Evolutionary conservation across 2,888 invertebrate genomes (phyloP), one percentile per base, ranked within the genome.

Genomic region (Eristalis intricaria): DNA sequence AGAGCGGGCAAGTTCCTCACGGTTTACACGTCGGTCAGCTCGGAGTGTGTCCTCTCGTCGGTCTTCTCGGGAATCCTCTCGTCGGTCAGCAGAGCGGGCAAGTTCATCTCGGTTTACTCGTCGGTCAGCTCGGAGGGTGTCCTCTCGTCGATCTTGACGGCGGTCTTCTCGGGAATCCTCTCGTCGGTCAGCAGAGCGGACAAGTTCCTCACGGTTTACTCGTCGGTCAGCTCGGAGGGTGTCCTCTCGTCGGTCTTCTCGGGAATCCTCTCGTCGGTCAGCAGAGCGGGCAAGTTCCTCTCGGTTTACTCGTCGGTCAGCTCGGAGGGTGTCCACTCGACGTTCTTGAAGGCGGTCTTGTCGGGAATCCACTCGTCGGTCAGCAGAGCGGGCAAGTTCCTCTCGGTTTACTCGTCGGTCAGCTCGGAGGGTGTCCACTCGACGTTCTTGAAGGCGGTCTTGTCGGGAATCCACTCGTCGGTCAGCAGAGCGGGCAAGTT

Each of bases 181-280:
- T 26, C 60, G 68, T 13, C 60, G 64, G 2, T 70, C 71, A 19
- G 10, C 43, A 26, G 40, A 40, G 43, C 38, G 26, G 11, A 4
- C 35, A 1, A 15, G 29, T 70, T 74, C 70, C n/a, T 56, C 50
- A 26, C 71, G 70, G 4, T 75, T 50, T 22, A 61, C n/a, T 26
- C 63, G 50, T 13, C 11, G 13, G n/a, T 64, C 71, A 10, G 7
- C 40, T 29, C 35, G 56, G 22, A 38, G 38, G 3, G 64, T 8
- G 7, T 11, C 58, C 19, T 64, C 65, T n/a, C 60, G 65, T n/a
- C 60, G 26, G 32, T 70, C 56, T 56, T 56, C 56, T 56, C 56
- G 56, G 56, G 19, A 22, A 10, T 56, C 56, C 56, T 22, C 56
- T 22, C 19, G 8, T n/a, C 58, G 19, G 3, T 26, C 26, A 26